Base-by-base conservation (phyloP, 2,888 invertebrate species). In the Philereme vetulata region DNA sequence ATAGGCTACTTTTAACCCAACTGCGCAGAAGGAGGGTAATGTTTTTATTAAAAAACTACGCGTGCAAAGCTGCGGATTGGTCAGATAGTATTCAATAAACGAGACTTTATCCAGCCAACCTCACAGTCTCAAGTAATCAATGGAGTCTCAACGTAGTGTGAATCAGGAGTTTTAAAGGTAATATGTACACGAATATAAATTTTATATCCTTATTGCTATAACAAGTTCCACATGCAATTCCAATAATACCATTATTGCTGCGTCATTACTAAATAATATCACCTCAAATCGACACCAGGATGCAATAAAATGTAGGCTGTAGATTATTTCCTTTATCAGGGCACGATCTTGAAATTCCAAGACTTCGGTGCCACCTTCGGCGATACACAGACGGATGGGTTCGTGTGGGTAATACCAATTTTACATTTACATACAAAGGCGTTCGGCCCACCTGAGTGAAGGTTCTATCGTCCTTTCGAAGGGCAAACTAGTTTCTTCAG, bases 381-480 rank as follows among this genome's bases (percentile, higher is more conserved):
- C 56, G 52, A 54, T 54, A 66, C 60, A 62, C 66, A 62, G 64
- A 10, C 60, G 38, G 47, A 46, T 45, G 53, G 43, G 46, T 34
- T 53, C 59, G 72, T 70, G 72, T 70, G 72, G 67, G 68, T 62
- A 56, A 60, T 67, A 67, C 62, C 62, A 77, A 72, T 74, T 65
- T 65, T 42, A 57, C 60, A 84, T 84, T 83, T 77, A 68, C 82
- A 84, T 83, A 84, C 85, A 84, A 84, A 78, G 76, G 70, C 66
- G 66, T 67, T 61, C 75, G 67, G 71, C 80, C 76, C 76, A 75
- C 74, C 61, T 42, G 45, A 49, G 42, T 45, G 66, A 66, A 62
- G 65, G 36, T 43, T 46, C n/a, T 11, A 21, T 49, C 36, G 36
- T 48, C 48, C 44, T 49, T 51, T 45, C 9, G 42, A 46, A 38